Percentiles rank a stretch among this genome's conserved stretches.
Evolutionary conservation across 2,797 vertebrate genomes (phyloP).

Genomic region (Fundulus diaphanus): DNA sequence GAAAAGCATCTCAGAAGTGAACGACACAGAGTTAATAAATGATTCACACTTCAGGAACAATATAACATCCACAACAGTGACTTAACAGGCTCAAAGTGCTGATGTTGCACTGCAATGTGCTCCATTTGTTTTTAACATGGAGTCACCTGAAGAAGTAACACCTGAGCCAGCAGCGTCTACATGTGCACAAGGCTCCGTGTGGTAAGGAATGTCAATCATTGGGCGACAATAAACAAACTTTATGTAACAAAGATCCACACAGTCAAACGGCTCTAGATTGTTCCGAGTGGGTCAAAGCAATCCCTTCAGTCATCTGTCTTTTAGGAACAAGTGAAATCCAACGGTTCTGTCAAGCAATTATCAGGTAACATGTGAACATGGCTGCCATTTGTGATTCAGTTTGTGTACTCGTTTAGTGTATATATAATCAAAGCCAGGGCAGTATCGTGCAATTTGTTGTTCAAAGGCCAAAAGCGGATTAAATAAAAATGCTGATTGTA

Average conservation of each 20-base stretch:
- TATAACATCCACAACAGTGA: background rate
- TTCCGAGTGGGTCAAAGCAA: slow-evolving; percentile 21
- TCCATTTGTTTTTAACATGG: slow-evolving; percentile 21
- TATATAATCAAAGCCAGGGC: slow-evolving; percentile 28
- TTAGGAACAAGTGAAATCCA: slow-evolving; percentile 28
- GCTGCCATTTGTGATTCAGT: slow-evolving; percentile 37
- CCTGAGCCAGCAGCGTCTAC: slow-evolving; percentile 38
- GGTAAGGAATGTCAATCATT: slow-evolving; percentile 58
- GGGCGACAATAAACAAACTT: slow-evolving; percentile 16
- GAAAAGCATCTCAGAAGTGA: slow-evolving; percentile 23
- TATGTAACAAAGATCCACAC: slow-evolving; percentile 64
- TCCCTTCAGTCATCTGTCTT: slow-evolving; percentile 15
- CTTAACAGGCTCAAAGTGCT: slow-evolving; percentile 1
- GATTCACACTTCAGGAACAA: slow-evolving; percentile 1
- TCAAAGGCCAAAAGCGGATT: slow-evolving; percentile 2
- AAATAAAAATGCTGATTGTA: slow-evolving; percentile 31
- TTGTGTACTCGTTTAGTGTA: slow-evolving; percentile 22
- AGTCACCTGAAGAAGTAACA: slow-evolving; percentile 32
- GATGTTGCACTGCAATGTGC: background rate
- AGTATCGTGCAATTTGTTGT: background rate
- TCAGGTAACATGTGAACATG: slow-evolving; percentile 11
- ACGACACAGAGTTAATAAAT: slow-evolving; percentile 14
- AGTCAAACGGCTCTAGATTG: background rate
- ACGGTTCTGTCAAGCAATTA: slow-evolving; percentile 20
- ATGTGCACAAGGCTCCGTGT: slow-evolving; percentile 29